Percentiles rank a stretch among this genome's conserved stretches.
These are phyloP conservation scores for Saturnia japonica DNA, from an alignment of 2,888 invertebrate species.

Conservation along the genomic window DNA sequence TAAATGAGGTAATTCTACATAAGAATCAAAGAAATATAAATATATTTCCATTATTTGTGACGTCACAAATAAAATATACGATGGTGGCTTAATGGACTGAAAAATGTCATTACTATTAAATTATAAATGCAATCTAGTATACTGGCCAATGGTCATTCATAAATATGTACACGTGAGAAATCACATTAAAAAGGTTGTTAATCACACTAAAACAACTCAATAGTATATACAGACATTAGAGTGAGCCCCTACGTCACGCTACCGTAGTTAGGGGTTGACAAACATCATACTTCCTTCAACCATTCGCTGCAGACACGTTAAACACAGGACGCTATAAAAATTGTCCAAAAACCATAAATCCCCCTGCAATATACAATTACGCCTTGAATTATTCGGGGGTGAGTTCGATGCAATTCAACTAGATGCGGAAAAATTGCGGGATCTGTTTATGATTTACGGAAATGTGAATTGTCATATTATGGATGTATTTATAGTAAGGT, in stretches of 20 bases:
- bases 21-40: no score
- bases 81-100: no score
- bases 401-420: background rate
- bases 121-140: no score
- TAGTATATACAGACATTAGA: constrained; percentile 20
- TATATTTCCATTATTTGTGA: no score
- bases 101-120: no score
- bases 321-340: constrained; percentile 75
- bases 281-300: constrained; percentile 68
- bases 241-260: constrained; percentile 37
- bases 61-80: no score
- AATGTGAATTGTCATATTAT: constrained; percentile 19
- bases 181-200: constrained; percentile 22
- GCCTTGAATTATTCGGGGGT: constrained; percentile 27
- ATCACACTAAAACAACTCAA: constrained; percentile 28
- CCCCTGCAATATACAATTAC: constrained; percentile 68
- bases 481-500: constrained; percentile 14
- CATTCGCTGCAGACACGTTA: constrained; percentile 72
- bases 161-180: background rate
- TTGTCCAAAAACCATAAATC: constrained; percentile 74
- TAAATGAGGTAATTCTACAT: no score
- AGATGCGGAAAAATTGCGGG: constrained; percentile 8
- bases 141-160: no score
- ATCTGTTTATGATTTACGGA: constrained; percentile 5
- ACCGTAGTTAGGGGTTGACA: constrained; percentile 53